Evolutionary conservation across 2,113 vertebrate genomes (phyloP), one percentile per base, ranked within the genome.

Genomic region (Ciconia boyciana): DNA sequence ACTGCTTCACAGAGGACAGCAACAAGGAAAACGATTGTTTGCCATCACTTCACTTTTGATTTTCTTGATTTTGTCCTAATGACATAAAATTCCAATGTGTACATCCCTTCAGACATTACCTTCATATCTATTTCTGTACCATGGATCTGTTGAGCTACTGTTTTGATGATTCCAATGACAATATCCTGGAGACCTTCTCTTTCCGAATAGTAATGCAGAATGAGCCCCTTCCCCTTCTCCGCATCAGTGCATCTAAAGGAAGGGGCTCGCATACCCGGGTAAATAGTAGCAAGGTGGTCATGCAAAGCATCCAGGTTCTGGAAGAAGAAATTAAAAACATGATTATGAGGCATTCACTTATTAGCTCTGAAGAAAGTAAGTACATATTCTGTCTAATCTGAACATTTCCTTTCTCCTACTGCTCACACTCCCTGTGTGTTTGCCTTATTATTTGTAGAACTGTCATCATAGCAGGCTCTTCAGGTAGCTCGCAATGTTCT

Each of bases 61-160:
- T 79, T 87, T 83, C 79, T 66, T 74, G 8, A 4, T 36, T 87
- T 71, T 46, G 10, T 54, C 16, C n/a, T 44, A 57, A 6, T 20
- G 66, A 28, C 41, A 39, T 8, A 31, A 72, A 52, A 32, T 14
- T 77, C 62, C 49, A 49, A 21, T 32, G 19, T 10, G 7, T 13
- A 18, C n/a, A 61, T 12, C 1, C 0, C 15, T 34, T 54, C 49
- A 68, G 70, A 71, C 41, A 94, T 97, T 97, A 99, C 99, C 99
- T 99, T 99, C 99, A 99, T 99, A 96, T 99, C 99, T 76, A 99
- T 99, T 97, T 99, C 99, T 24, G 99, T 99, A 90, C 99, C 99
- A 2, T 99, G 99, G 96, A 99, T 99, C 96, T 99, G 99, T 10
- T 99, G 99, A 69, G 99, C 99, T 43, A 99, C 99, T 1, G 99